Percentiles rank a stretch among this genome's conserved stretches.
These are phyloP conservation scores for Mayetiola destructor DNA, from an alignment of 2,888 invertebrate genomes.

Conservation along the genomic window DNA sequence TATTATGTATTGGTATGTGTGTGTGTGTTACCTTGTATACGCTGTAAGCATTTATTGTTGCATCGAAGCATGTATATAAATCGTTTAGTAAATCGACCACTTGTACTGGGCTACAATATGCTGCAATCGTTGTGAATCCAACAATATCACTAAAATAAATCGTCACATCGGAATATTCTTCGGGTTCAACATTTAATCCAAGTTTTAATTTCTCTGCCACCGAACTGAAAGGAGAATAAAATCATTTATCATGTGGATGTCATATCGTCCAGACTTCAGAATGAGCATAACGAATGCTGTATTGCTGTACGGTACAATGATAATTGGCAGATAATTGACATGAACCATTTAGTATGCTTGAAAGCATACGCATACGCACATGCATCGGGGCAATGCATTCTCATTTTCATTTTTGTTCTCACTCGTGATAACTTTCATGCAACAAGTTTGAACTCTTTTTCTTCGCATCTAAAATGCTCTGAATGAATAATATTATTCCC, in stretches of 20 bases:
- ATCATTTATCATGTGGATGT: conserved; percentile 13
- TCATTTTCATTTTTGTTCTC: no score
- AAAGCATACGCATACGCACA: neutral
- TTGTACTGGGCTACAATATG: conserved; percentile 82
- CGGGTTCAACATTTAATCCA: conserved; percentile 83
- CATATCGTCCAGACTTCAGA: no score
- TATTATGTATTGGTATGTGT: no score
- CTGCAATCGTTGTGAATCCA: conserved; percentile 85
- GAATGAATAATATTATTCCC: no score
- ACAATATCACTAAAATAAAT: conserved; percentile 93
- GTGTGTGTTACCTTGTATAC: conserved; percentile 60
- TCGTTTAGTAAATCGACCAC: conserved; percentile 84
- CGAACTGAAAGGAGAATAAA: conserved; percentile 39
- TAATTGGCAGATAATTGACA: conserved; percentile 11
- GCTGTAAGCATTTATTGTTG: conserved; percentile 79
- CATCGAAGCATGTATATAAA: conserved; percentile 86
- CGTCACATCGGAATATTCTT: conserved; percentile 81
- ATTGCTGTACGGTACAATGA: neutral
- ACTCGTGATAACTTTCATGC: no score
- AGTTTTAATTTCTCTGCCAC: conserved; percentile 84
- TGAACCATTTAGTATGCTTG: neutral
- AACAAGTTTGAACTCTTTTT: no score
- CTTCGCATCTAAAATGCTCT: no score
- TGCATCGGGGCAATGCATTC: neutral
- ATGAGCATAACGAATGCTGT: no score